Base-by-base conservation (phyloP, 23 tunicate species). In the Ciona savignyi region DNA sequence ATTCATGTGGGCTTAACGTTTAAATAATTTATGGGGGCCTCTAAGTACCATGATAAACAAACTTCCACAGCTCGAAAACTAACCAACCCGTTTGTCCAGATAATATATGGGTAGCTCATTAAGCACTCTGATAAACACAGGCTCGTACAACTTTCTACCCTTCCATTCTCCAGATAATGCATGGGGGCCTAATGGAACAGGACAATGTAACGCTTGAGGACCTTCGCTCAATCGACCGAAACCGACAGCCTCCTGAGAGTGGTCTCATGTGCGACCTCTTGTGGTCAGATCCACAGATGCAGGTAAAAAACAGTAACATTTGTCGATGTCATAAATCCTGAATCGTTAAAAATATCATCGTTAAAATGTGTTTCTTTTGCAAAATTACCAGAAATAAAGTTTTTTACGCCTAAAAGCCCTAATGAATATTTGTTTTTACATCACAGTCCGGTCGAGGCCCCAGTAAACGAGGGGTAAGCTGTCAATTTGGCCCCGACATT, bases 131-230 rank as follows among this genome's bases (percentile, higher is more conserved):
- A n/a, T n/a, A n/a, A n/a, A n/a, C n/a, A n/a, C n/a, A n/a, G n/a
- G n/a, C n/a, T n/a, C n/a, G n/a, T n/a, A n/a, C n/a, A n/a, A n/a
- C n/a, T n/a, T n/a, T n/a, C n/a, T n/a, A n/a, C n/a, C n/a, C n/a
- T n/a, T n/a, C n/a, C n/a, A n/a, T n/a, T n/a, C n/a, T n/a, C 4
- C 69, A 89, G 96, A 73, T 93, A 26, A 94, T 94, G 99, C 99
- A 94, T 62, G 99, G 99, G 1, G 99, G 99, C 19, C 65, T 94
- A 30, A 78, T 89, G 66, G 80, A 86, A 66, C 60, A 80, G 27
- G 90, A 87, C 20, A 82, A 73, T 24, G 82, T 94, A 9, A 78
- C 86, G 0, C 78, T 94, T 27, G 83, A 94, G 32, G 99, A 94
- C 65, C 82, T 94, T 76, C 83, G 99, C 22, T 70, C 79, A 60